Conservation (phyloP, 2,113 vertebrate species). For the Tor tambroides region DNA sequence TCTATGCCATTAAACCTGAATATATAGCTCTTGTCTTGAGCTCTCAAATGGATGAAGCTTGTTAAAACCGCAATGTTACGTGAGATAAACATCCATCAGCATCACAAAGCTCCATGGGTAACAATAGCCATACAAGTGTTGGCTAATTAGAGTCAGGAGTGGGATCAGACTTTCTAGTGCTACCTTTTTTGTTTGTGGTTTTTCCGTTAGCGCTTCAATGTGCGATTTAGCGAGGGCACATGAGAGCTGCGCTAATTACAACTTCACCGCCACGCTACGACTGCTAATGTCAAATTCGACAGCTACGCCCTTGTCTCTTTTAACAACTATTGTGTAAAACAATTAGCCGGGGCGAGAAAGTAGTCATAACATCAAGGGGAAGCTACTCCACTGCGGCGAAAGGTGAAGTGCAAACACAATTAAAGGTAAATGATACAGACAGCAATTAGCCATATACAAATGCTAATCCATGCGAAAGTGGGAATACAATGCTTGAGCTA, state of each 20-base stretch:
- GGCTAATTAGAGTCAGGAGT: conserved; percentile 53
- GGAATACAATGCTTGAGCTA: conserved; percentile 5
- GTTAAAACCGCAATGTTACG: conserved; percentile 42
- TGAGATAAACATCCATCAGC: conserved; percentile 28
- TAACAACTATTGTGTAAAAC: conserved; percentile 48
- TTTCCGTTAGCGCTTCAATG: conserved; percentile 11
- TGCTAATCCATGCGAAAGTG: conserved; percentile 50
- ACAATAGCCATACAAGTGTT: conserved; percentile 49
- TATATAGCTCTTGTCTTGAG: conserved; percentile 19
- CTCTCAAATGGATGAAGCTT: conserved; percentile 33
- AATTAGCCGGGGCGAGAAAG: conserved; percentile 46
- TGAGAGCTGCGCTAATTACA: conserved; percentile 54
- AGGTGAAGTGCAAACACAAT: conserved; percentile 56
- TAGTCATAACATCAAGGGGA: conserved; percentile 45
- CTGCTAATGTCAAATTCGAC: conserved; percentile 56
- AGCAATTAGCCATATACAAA: conserved; percentile 42
- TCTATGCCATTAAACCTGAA: neutral
- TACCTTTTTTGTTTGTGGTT: conserved; percentile 35
- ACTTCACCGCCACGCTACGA: conserved; percentile 15
- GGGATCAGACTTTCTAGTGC: conserved; percentile 29
- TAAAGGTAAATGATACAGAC: conserved; percentile 48
- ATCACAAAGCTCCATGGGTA: conserved; percentile 39
- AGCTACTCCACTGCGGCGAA: conserved; percentile 37
- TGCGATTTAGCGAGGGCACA: conserved; percentile 25
- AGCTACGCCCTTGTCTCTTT: conserved; percentile 51